Evolutionary conservation across 2,113 vertebrate species (phyloP), one percentile per base, ranked within the genome.

Genomic region (Stictonetta naevosa): DNA sequence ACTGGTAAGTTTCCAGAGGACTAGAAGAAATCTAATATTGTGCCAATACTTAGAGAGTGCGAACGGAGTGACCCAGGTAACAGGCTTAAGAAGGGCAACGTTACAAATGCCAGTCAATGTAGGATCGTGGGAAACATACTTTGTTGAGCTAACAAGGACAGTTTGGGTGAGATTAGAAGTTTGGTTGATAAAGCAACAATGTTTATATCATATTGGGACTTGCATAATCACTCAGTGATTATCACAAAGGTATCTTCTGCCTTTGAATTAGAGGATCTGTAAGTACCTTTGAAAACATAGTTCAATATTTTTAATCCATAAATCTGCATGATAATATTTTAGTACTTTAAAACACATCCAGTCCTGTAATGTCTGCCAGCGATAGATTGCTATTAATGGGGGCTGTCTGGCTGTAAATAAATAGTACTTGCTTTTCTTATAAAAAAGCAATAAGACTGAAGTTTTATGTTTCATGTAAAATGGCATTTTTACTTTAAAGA

Each of bases 401-500:
- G 28, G 40, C 62, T 93, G 58, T 78, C 83, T 84, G 66, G 31
- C 26, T 91, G 58, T 69, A 96, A 96, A 96, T 82, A 93, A 96
- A 84, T 62, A 22, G 48, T 76, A 53, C 73, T 87, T 92, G 33
- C 56, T 91, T 88, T 88, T 89, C 77, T 84, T 93, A 58, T 50
- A 92, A 93, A 93, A 94, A 91, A 82, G 50, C 53, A 93, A 1
- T 76, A 86, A 90, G 80, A 84, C 59, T 58, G 29, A 78, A 90
- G 88, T 95, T 93, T 86, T 92, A 84, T 2, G 0, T 92, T 91
- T 79, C 8, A 38, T 74, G 73, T 88, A 69, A 95, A 96, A 87
- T 18, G 31, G 64, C 60, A 50, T 92, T 96, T 95, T 93, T 94
- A 81, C 80, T 82, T 79, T 84, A 92, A 94, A 87, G 83, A 78